Base-by-base conservation (phyloP, 2,888 invertebrate genomes). In the Pecten maximus region DNA sequence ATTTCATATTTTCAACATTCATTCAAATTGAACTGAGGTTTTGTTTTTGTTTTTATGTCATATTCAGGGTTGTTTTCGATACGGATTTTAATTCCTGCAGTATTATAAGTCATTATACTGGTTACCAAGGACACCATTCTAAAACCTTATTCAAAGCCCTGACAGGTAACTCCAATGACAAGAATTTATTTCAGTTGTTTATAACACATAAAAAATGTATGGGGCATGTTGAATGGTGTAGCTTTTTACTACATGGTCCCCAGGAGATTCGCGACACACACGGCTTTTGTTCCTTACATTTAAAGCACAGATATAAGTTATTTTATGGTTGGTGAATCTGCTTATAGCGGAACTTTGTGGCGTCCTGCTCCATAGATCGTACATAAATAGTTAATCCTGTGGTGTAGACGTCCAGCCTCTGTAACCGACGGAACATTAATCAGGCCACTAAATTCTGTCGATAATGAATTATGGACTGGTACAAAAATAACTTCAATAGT, bases 311-410 rank as follows among this genome's bases (percentile, higher is more conserved):
- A 74, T 35, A 10, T 74, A 74, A 74, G 74, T 74, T 23, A 74
- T 74, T 74, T 74, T 74, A 74, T 74, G 74, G 74, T 74, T 74
- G 28, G 35, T 74, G 74, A 28, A 74, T 74, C 74, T 4, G 74
- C 23, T 74, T 28, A 35, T 35, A 35, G 74, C 74, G 74, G 28
- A 74, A 74, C 35, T 74, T 74, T 74, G 74, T 74, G 28, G 35
- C 23, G 28, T 74, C 74, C 10, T 28, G 74, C 35, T 35, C 74
- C 35, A 74, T 74, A 16, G 74, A 74, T 74, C 74, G 16, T 19
- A 35, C 74, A 74, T 74, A 35, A 74, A 74, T 74, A 35, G 35
- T 74, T 74, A 28, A 74, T 74, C 74, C 74, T 35, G 3, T 8
- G 35, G 2, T 15, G 10, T 8, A 74, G 28, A 35, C 35, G 35